These are phyloP conservation scores for Alexandromys fortis DNA, from an alignment of 2,113 vertebrate genomes.

Conservation along the genomic window DNA sequence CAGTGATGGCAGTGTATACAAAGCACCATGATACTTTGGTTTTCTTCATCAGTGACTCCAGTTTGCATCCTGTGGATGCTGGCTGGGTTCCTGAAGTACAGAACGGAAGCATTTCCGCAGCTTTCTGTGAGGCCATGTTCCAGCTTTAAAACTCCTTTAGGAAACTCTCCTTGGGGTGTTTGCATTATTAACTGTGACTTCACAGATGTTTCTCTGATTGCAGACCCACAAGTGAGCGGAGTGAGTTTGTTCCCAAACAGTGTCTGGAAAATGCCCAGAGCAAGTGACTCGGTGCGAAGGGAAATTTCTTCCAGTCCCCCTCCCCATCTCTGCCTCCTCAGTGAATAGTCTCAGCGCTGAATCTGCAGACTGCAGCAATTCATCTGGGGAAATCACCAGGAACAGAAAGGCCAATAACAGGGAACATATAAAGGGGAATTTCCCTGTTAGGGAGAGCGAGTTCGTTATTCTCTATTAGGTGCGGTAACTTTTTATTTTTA, in stretches of 20 bases:
- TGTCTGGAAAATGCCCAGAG: constrained; percentile 49
- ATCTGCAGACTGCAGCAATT: neutral
- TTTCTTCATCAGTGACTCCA: neutral
- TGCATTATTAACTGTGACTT: constrained; percentile 43
- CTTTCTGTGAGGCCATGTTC: neutral
- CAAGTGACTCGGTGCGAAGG: neutral
- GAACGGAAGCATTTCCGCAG: neutral
- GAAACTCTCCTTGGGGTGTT: constrained; percentile 59
- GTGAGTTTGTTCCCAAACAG: constrained; percentile 52
- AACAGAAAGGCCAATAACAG: neutral
- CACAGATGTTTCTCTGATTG: constrained; percentile 49
- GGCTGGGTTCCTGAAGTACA: neutral
- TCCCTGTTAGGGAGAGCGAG: neutral
- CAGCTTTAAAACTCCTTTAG: neutral
- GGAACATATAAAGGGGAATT: neutral
- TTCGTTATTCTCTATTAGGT: neutral
- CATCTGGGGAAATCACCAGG: neutral
- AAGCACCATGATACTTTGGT: neutral
- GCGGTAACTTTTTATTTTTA: neutral
- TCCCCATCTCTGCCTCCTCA: neutral
- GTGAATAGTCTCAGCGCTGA: neutral
- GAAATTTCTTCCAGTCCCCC: neutral
- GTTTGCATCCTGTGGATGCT: neutral
- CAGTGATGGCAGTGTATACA: neutral
- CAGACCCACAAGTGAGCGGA: neutral